Percentiles rank a stretch among this genome's conserved stretches.
These are phyloP conservation scores for Pollenia griseotomentosa DNA, from an alignment of 2,888 invertebrate genomes.

Conservation along the genomic window DNA sequence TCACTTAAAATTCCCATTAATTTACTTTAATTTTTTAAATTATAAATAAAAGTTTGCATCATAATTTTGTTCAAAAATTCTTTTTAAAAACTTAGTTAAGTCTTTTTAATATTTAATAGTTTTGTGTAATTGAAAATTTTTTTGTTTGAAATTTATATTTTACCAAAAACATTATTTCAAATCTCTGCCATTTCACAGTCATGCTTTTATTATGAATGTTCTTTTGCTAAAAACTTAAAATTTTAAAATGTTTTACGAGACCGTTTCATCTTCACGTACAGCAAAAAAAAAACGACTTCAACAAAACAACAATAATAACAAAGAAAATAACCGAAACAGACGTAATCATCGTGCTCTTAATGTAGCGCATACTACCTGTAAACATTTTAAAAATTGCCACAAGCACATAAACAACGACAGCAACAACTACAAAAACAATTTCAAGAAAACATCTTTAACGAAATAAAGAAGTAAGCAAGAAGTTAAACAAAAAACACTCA, in stretches of 20 bases:
- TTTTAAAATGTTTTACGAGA: slow-evolving; percentile 71
- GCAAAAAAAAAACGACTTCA: slow-evolving; percentile 36
- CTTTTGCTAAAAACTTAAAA: slow-evolving; percentile 39
- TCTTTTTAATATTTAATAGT: too few species aligned
- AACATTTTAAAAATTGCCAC: slow-evolving; percentile 71
- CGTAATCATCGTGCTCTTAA: slow-evolving; percentile 69
- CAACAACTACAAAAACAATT: slow-evolving; percentile 36
- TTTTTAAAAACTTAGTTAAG: too few species aligned
- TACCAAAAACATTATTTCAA: slow-evolving; percentile 39
- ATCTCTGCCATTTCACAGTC: slow-evolving; percentile 33
- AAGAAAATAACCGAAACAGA: slow-evolving; percentile 56
- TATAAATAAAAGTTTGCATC: too few species aligned
- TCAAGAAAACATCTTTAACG: slow-evolving; percentile 52
- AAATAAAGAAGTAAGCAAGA: slow-evolving; percentile 54
- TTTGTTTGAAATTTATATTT: background rate
- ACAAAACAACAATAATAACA: slow-evolving; percentile 50
- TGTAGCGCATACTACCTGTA: slow-evolving; percentile 70
- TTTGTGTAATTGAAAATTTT: background rate
- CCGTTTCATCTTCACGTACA: slow-evolving; percentile 66
- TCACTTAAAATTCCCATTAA: too few species aligned
- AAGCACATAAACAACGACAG: slow-evolving; percentile 59
- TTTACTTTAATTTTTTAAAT: too few species aligned
- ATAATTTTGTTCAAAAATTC: too few species aligned
- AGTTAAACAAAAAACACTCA: slow-evolving; percentile 31
- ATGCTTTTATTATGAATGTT: slow-evolving; percentile 49